A percentile compares a stretch with the other conserved stretches of the same genome.
These are phyloP conservation scores for Avahi laniger DNA, from an alignment of 2,797 vertebrate genomes.

Conservation along the genomic window DNA sequence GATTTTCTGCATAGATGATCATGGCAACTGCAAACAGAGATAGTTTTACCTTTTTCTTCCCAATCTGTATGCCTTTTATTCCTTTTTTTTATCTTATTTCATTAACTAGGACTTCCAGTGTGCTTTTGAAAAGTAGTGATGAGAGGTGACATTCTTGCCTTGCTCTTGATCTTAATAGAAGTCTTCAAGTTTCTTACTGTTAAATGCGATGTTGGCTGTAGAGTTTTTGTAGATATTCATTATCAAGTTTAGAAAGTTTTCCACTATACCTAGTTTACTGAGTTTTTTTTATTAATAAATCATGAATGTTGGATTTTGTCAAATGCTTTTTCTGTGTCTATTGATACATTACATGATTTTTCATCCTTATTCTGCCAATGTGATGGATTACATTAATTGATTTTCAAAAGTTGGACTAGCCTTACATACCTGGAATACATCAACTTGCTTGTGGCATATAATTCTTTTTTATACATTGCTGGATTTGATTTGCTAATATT, in stretches of 20 bases:
- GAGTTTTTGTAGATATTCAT: not conserved
- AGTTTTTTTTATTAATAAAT: not conserved
- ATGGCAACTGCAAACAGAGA: not conserved
- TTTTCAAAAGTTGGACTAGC: not conserved
- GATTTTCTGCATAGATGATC: not conserved
- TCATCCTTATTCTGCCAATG: not conserved
- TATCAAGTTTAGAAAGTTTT: not conserved
- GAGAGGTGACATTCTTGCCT: not conserved
- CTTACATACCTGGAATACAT: not conserved
- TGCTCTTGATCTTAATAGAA: not conserved
- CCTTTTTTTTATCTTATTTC: not conserved
- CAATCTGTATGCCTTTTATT: not conserved
- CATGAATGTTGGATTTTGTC: not conserved
- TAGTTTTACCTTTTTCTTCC: not conserved
- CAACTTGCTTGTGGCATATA: not conserved
- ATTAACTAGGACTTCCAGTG: not conserved
- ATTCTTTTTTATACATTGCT: not conserved
- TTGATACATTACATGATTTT: not conserved
- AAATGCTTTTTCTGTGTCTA: not conserved
- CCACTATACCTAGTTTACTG: not conserved
- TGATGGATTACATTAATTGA: not conserved
- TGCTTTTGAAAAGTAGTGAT: not conserved
- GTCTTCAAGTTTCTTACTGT: not conserved
- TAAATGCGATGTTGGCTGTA: not conserved
- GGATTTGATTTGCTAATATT: not conserved